Base-by-base conservation (phyloP, 2,113 vertebrate species). In the Pongo pygmaeus region DNA sequence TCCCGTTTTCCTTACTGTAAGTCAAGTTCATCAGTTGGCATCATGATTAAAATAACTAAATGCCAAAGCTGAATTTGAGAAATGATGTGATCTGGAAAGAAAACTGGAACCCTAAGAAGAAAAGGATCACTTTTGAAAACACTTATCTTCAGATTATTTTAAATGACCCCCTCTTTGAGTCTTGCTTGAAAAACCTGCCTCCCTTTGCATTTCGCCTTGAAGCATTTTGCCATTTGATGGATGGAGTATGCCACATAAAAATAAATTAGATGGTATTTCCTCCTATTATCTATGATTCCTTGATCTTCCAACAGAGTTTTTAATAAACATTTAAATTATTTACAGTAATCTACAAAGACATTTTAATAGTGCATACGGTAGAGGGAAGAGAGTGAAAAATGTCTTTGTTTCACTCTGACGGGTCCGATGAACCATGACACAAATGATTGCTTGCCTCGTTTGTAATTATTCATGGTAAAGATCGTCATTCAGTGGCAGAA, bases 241-340 rank as follows among this genome's bases (percentile, higher is more conserved):
- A 98, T 97, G 93, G 93, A 87, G 96, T 81, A 74, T 69, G 69
- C 27, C 38, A 79, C 14, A 59, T 78, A 96, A 97, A 97, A 96
- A 75, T 95, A 97, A 75, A 92, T 96, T 77, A 95, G 95, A 83
- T 84, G 84, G 89, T 6, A 38, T 97, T 97, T 93, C 57, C 75
- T 94, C 77, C 94, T 89, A 96, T 96, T 97, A 94, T 97, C 92
- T 81, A 90, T 94, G 93, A 96, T 91, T 77, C 91, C 94, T 94
- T 97, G 94, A 88, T 97, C 69, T 48, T 96, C 91, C 91, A 72
- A 93, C 97, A 97, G 91, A 97, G 96, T 77, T 97, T 97, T 95
- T 96, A 97, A 98, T 97, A 97, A 98, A 97, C 89, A 94, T 97
- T 91, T 95, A 92, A 97, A 97, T 98, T 98, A 98, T 97, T 98